Conservation (phyloP, 2,113 vertebrate genomes). For the Cyanoderma ruficeps region DNA sequence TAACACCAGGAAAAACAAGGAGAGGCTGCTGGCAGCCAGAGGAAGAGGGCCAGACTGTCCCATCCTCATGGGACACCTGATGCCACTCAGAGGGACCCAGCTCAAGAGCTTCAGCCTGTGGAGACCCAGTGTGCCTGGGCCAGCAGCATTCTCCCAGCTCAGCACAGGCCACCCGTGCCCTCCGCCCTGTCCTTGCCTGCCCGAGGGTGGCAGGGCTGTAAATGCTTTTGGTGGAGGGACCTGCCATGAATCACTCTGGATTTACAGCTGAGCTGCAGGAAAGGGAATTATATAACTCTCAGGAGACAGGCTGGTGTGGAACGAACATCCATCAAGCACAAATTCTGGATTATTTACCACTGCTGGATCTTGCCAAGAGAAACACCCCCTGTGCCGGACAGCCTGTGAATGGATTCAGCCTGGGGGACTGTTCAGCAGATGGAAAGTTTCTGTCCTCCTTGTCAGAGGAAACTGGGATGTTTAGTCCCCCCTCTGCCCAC, state of each 20-base stretch:
- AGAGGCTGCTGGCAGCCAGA: not conserved
- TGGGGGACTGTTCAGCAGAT: not conserved
- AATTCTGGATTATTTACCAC: conserved; percentile 42
- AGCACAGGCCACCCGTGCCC: accelerated
- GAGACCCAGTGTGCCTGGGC: accelerated
- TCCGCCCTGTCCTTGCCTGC: not conserved
- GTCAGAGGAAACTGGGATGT: not conserved
- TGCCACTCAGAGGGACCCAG: not conserved
- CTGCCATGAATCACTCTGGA: conserved; percentile 34
- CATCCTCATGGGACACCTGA: not conserved
- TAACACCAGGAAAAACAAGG: not conserved
- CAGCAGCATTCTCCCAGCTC: not conserved
- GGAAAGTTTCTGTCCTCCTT: not conserved
- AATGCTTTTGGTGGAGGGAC: not conserved
- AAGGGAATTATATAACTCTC: conserved; percentile 44
- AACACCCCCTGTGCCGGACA: not conserved
- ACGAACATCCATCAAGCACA: conserved; percentile 7
- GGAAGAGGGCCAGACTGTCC: not conserved
- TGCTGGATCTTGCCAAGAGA: not conserved
- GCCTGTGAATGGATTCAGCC: not conserved
- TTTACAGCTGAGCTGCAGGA: conserved; percentile 31
- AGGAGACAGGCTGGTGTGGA: conserved; percentile 29
- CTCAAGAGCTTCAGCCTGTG: not conserved
- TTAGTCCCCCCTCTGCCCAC: not conserved
- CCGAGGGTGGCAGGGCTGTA: not conserved